phyloP scores from a whole-genome alignment of 2,888 invertebrate species.

The Mechanitis mazaeus region DNA sequence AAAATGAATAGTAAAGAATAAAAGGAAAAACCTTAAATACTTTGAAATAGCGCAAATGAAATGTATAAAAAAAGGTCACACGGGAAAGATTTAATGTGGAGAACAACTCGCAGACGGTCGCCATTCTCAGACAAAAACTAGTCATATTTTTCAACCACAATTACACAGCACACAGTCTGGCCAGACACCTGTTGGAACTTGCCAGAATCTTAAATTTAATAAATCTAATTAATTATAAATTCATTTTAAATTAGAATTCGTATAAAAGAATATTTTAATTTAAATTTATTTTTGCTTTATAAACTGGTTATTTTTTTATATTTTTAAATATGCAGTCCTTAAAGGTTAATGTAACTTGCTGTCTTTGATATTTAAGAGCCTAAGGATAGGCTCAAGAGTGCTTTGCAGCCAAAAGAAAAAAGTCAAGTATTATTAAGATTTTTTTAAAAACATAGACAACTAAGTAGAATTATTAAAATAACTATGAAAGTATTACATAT shows the following conservation, averaged over 20 bases:
- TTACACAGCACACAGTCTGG: constrained; percentile 42
- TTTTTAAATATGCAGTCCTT: too few relatives aligned
- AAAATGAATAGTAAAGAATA: neutral
- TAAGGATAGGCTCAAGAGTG: too few relatives aligned
- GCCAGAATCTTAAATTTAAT: constrained; percentile 5
- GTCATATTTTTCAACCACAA: constrained; percentile 51
- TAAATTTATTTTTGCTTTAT: neutral
- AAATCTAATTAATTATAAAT: constrained; percentile 5
- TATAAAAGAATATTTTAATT: constrained; percentile 4
- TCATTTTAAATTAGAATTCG: too few relatives aligned
- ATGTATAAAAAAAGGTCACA: constrained; percentile 31
- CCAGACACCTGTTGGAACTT: constrained; percentile 48
- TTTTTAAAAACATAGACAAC: too few relatives aligned
- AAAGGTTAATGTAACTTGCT: too few relatives aligned
- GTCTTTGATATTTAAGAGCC: too few relatives aligned
- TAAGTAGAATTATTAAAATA: too few relatives aligned
- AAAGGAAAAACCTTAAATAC: constrained; percentile 12
- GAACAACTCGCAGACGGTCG: constrained; percentile 27
- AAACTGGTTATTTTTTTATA: neutral
- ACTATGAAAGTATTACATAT: too few relatives aligned
- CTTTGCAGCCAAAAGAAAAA: too few relatives aligned
- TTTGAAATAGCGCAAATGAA: constrained; percentile 23
- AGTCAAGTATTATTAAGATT: too few relatives aligned
- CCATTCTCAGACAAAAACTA: constrained; percentile 34
- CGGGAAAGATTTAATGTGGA: constrained; percentile 35